Percentiles rank a stretch among this genome's conserved stretches.
Evolutionary conservation across 2,797 vertebrate genomes (phyloP).

Genomic region (Sebastes kiyomatsui): DNA sequence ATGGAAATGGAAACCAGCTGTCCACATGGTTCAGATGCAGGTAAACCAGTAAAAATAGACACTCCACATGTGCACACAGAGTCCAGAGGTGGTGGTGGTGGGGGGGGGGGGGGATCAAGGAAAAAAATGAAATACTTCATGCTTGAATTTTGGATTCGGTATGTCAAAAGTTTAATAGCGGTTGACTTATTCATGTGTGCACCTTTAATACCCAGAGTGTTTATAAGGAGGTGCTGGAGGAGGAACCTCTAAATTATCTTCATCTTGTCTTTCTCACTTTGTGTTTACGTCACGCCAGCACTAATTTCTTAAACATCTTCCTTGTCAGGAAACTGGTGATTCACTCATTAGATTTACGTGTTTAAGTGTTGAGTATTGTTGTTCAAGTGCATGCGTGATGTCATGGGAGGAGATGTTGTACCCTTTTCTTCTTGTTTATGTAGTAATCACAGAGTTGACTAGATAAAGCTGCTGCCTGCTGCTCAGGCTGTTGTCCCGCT

Average conservation of each 20-base stretch:
- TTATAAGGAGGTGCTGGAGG: slow-evolving; percentile 28
- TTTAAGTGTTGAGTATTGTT: neutral
- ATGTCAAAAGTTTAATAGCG: slow-evolving; percentile 31
- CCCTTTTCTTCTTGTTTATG: slow-evolving; percentile 42
- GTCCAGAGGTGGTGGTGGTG: neutral
- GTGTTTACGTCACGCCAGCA: slow-evolving; percentile 1
- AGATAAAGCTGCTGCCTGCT: slow-evolving; percentile 28
- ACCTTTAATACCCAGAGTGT: slow-evolving; percentile 44
- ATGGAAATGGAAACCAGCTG: slow-evolving; percentile 61
- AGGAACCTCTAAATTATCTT: slow-evolving; percentile 27
- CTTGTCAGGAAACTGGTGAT: slow-evolving; percentile 1
- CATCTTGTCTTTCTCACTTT: slow-evolving; percentile 15
- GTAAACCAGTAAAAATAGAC: slow-evolving; percentile 50
- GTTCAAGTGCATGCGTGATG: slow-evolving; percentile 8
- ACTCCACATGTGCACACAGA: slow-evolving; percentile 38
- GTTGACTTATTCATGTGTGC: slow-evolving; percentile 40
- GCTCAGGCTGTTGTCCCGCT: slow-evolving; percentile 26
- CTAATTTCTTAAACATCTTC: neutral
- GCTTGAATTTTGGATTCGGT: slow-evolving; percentile 34
- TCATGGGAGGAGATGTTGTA: slow-evolving; percentile 27
- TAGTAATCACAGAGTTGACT: slow-evolving; percentile 24
- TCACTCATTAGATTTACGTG: neutral
- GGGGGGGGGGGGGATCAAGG: slow-evolving; percentile 27
- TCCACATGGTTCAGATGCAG: slow-evolving; percentile 35
- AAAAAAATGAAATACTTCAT: slow-evolving; percentile 46